Base-by-base conservation (phyloP, 2,797 vertebrate species). In the Gymnoscopelus microlampas region DNA sequence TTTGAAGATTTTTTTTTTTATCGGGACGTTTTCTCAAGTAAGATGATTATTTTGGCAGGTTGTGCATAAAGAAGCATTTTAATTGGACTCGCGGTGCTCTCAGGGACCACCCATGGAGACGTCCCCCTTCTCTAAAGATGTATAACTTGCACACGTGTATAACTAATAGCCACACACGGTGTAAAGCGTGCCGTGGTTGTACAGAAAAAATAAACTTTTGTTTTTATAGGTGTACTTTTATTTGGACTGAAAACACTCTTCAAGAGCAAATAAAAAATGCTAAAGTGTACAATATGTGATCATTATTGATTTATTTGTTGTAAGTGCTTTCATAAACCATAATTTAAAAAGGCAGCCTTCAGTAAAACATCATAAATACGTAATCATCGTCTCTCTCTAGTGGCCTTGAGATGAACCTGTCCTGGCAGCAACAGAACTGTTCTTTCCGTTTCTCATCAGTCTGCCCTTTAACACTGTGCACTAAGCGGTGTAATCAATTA, bases 181-280 rank as follows among this genome's bases (percentile, higher is more conserved):
- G 55, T 32, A 68, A 24, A 14, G 5, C 48, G 24, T 29, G 51
- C 15, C 4, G 59, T 68, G 23, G 77, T 78, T 82, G 72, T 75
- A 85, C 61, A 79, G 60, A 83, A 32, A 32, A 65, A 47, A 15
- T 58, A 3, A 35, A 58, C 53, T 62, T 76, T 71, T 49, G 10
- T 64, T 83, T 67, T 80, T 77, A 80, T 66, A 62, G 48, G 56
- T 73, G 56, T 63, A 14, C 69, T 59, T 50, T 67, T 23, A 68
- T 68, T 73, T 57, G 55, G 53, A 56, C 72, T 29, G 48, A 56
- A 77, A 70, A 55, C 10, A 51, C 57, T 61, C 48, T 59, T 71
- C 1, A 69, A 47, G 11, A 61, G 51, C 77, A 29, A 51, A 69
- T 84, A 71, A 67, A 74, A 68, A 57, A 10, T 53, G 51, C 26